Base-by-base conservation (phyloP, 2,797 vertebrate species). In the Triplophysa yarkandensis region DNA sequence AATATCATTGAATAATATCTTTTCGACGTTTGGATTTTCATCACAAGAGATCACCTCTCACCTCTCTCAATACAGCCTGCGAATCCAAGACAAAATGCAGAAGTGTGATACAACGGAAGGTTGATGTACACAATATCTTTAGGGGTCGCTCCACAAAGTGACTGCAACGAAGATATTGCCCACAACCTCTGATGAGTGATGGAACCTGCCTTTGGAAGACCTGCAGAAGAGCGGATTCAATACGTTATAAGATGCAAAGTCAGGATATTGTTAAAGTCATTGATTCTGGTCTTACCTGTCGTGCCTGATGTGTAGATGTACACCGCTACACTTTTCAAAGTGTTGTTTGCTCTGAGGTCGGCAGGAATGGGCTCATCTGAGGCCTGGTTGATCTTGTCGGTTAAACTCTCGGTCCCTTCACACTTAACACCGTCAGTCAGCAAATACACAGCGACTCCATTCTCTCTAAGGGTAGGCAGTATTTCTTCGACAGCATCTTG, bases 271-370 rank as follows among this genome's bases (percentile, higher is more conserved):
- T 11, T 1, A 2, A 48, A 50, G 25, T 34, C 10, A 14, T 1
- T 27, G 21, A 50, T 23, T 50, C 9, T 4, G 16, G 55, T 17
- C 25, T 83, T 89, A 94, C 93, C 93, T 89, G 93, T 93, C 48
- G 92, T 94, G 71, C 93, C 93, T 43, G 93, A 94, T 21, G 93
- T 94, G 80, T 92, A 94, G 78, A 94, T 92, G 58, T 91, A 93
- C 34, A 88, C 10, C 2, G 87, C 91, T 36, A 89, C 85, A n/a
- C 83, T 89, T 63, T 48, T 71, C 50, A 80, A 78, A 16, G 82
- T 88, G 36, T 90, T 32, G 58, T 88, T 82, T 5, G 88, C 88
- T 75, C 91, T 87, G 83, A 91, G 87, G 0, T 87, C 86, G 19
- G 76, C 78, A 0, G 89, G 91, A 75, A 85, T 62, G 1, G 91